Conservation (phyloP, 2,888 invertebrate species). For the Pachliopta kotzebuea region DNA sequence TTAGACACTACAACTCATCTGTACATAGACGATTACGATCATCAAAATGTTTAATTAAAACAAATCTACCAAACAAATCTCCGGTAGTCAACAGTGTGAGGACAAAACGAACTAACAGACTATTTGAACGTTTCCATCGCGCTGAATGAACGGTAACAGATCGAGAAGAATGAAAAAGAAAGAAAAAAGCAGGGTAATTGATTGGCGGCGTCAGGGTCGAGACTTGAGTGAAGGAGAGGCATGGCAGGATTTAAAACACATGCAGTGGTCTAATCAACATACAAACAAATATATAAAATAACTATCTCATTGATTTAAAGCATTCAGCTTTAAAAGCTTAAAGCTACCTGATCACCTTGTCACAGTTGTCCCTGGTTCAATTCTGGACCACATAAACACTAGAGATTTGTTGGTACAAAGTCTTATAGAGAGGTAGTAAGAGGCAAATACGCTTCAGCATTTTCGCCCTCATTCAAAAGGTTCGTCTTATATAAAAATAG, state of each 20-base stretch:
- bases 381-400: too few relatives aligned
- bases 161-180: constrained; percentile 18
- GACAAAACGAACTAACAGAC: constrained; percentile 7
- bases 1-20: too few relatives aligned
- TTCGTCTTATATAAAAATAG: too few relatives aligned
- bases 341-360: too few relatives aligned
- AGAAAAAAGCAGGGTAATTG: constrained; percentile 24
- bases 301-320: background rate
- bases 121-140: constrained; percentile 16
- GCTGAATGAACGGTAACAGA: constrained; percentile 23
- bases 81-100: background rate
- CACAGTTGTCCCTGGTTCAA: too few relatives aligned
- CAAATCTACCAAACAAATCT: background rate
- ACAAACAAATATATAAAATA: background rate
- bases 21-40: too few relatives aligned
- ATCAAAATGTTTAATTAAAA: too few relatives aligned
- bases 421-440: too few relatives aligned
- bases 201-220: constrained; percentile 22
- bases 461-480: too few relatives aligned
- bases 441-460: too few relatives aligned
- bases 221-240: background rate
- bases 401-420: too few relatives aligned
- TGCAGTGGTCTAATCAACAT: background rate
- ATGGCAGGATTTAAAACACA: background rate
- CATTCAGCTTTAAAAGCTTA: too few relatives aligned